Conservation (phyloP, 2,888 invertebrate genomes). For the Notocelia uddmanniana region DNA sequence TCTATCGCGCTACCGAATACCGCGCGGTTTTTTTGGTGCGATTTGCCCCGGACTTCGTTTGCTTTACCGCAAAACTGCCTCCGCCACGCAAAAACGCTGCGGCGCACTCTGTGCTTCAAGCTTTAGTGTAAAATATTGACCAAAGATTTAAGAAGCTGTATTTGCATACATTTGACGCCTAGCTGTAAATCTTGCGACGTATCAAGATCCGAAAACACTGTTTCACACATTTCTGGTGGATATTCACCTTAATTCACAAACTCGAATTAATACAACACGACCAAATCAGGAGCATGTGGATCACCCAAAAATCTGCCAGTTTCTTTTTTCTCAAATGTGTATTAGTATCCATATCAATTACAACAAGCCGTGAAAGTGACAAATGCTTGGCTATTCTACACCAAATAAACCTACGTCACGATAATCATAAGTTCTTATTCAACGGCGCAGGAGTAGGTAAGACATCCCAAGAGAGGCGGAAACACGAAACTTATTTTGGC, state of each 20-base stretch:
- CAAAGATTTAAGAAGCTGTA: too few species aligned
- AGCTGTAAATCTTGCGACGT: too few species aligned
- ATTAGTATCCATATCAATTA: background rate
- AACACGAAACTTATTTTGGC: conserved; percentile 72
- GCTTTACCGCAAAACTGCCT: too few species aligned
- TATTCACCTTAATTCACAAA: background rate
- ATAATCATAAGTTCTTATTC: conserved; percentile 63
- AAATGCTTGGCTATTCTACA: background rate
- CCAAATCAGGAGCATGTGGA: background rate
- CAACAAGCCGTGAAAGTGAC: background rate
- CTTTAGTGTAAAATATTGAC: too few species aligned
- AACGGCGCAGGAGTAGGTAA: conserved; percentile 50
- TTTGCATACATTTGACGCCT: too few species aligned
- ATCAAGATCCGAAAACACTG: too few species aligned
- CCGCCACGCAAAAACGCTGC: too few species aligned
- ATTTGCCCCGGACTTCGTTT: too few species aligned
- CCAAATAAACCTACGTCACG: conserved; percentile 6
- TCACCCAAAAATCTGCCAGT: background rate
- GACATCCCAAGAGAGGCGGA: conserved; percentile 59
- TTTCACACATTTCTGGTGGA: too few species aligned
- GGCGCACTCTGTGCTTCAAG: too few species aligned
- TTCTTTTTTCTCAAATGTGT: background rate
- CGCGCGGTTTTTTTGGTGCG: too few species aligned
- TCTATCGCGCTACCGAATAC: too few species aligned
- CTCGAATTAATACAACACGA: background rate